phyloP scores from a whole-genome alignment of 2,888 invertebrate genomes.

The Apodemia zela region DNA sequence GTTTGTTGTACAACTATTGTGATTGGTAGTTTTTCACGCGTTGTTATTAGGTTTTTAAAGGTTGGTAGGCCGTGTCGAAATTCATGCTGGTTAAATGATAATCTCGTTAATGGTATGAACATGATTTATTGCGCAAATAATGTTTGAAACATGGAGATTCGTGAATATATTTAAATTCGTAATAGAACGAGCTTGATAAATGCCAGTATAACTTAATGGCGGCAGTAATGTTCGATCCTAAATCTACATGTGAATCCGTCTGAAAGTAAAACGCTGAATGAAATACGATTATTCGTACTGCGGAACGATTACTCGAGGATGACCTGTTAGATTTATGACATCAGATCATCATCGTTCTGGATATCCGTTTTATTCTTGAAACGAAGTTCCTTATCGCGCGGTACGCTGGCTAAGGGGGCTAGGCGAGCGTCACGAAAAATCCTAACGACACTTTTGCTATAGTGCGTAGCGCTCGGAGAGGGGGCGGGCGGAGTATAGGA shows the following conservation, averaged over 20 bases:
- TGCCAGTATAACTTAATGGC: neutral
- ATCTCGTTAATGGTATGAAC: constrained; percentile 17
- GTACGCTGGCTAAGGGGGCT: too few relatives aligned
- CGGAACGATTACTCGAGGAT: too few relatives aligned
- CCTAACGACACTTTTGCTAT: too few relatives aligned
- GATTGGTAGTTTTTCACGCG: constrained; percentile 25
- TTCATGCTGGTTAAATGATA: constrained; percentile 16
- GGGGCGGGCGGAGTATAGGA: too few relatives aligned
- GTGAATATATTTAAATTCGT: constrained; percentile 3
- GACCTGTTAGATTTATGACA: neutral
- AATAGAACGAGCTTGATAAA: neutral
- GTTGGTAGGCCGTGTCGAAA: constrained; percentile 19
- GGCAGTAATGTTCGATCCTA: neutral
- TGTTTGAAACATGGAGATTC: neutral
- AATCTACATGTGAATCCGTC: neutral
- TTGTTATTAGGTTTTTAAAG: constrained; percentile 20
- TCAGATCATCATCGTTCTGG: too few relatives aligned
- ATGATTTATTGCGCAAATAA: constrained; percentile 9
- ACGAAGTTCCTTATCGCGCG: too few relatives aligned
- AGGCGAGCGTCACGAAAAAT: too few relatives aligned
- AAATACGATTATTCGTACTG: neutral
- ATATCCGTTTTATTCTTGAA: neutral
- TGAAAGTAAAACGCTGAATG: neutral
- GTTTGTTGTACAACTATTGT: constrained; percentile 42
- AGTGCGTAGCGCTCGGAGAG: too few relatives aligned